Evolutionary conservation across 2,888 invertebrate species (phyloP), one percentile per base, ranked within the genome.

Genomic region (Minunthozetes semirufus): DNA sequence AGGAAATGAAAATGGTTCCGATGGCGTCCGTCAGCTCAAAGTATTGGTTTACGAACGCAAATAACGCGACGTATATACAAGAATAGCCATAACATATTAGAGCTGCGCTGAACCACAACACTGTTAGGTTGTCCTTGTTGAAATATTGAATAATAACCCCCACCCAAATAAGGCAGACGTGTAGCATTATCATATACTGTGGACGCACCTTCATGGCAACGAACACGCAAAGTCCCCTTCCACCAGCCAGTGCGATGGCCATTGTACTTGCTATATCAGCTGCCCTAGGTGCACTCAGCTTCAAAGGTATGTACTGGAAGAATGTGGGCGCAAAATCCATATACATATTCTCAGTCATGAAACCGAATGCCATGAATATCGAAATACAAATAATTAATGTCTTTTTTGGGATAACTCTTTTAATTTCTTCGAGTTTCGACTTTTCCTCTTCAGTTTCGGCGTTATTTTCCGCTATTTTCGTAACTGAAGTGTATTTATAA

Each of bases 21-120:
- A 50, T 19, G n/a, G 19, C 19, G 19, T 50, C 50, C 50, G 50
- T 50, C 50, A 50, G 5, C n/a, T 19, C 19, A 5, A 50, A 19
- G 19, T 50, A 50, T n/a, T 50, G 50, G 50, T 19, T 19, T 1
- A 50, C 50, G 9, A 50, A 50, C 1, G 50, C n/a, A 11, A 50
- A 50, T 19, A 50, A 6, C 4, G 19, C 19, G 6, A 19, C 19
- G n/a, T 19, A 50, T 1, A 50, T 50, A 19, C 19, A 50, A 4
- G 50, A 50, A 50, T 70, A 74, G 38, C 74, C 74, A 46, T 38
- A 74, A 53, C 74, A 70, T 1, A 72, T 33, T 5, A 56, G 9
- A 11, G 29, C 22, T 9, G 56, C 29, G 15, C 56, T 56, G 46
- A 27, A 33, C 29, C 50, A 74, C 1, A 74, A 19, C n/a, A 42